phyloP scores from a whole-genome alignment of 2,888 invertebrate species.

The Xestia sexstrigata region DNA sequence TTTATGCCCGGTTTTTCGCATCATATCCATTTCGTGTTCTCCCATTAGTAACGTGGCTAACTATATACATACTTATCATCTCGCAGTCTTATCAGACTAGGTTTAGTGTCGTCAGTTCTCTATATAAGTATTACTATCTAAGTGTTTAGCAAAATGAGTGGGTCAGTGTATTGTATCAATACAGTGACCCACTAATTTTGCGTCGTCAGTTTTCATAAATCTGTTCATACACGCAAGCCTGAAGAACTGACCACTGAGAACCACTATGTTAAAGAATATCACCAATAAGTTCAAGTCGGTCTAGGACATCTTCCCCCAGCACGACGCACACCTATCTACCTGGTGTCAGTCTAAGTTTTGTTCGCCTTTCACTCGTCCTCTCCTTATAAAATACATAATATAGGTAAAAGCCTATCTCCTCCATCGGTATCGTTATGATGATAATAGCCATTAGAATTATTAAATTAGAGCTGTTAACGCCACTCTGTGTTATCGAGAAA shows the following conservation, averaged over 20 bases:
- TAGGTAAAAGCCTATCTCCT: not conserved
- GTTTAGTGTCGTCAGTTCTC: too few species aligned
- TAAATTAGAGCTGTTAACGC: slow-evolving; percentile 56
- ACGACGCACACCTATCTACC: not conserved
- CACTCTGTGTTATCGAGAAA: slow-evolving; percentile 53
- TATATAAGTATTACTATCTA: too few species aligned
- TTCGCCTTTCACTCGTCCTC: not conserved
- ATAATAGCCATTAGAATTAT: slow-evolving; percentile 54
- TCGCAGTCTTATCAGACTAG: too few species aligned
- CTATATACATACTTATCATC: too few species aligned
- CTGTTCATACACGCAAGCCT: too few species aligned
- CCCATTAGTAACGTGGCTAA: too few species aligned
- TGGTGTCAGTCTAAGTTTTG: not conserved
- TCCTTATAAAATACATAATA: not conserved
- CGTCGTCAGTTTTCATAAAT: too few species aligned
- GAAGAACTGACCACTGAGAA: not conserved
- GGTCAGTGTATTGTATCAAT: too few species aligned
- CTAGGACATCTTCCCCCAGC: not conserved
- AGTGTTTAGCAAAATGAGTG: too few species aligned
- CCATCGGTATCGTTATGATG: slow-evolving; percentile 24
- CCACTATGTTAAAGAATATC: not conserved
- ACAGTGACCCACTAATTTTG: too few species aligned
- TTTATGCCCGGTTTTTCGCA: too few species aligned
- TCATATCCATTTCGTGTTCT: too few species aligned
- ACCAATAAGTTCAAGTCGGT: not conserved